Evolutionary conservation across 2,113 vertebrate genomes (phyloP).

Genomic region (Campylomormyrus tamandua): DNA sequence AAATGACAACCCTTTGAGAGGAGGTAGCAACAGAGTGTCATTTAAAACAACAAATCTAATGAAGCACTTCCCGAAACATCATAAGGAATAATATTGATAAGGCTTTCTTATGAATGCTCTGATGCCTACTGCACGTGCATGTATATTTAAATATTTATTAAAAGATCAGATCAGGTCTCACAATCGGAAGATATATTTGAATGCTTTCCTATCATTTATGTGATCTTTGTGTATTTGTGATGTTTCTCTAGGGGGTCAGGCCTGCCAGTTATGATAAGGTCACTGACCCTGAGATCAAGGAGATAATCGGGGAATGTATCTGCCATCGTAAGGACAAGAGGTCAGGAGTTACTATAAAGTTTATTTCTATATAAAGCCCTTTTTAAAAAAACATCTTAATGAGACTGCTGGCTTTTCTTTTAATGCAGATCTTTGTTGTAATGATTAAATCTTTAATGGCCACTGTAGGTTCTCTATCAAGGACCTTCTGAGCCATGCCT

Average conservation of each 20-base stretch:
- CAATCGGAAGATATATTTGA: neutral
- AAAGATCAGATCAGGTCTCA: neutral
- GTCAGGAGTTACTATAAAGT: constrained; percentile 58
- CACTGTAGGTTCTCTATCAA: constrained; percentile 89
- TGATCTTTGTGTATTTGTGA: constrained; percentile 10
- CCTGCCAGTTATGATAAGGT: constrained; percentile 94
- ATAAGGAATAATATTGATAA: neutral
- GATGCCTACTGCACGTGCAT: neutral
- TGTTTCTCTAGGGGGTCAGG: constrained; percentile 78
- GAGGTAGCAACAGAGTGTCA: neutral
- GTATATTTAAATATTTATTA: neutral
- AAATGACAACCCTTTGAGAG: neutral
- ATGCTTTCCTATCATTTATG: neutral
- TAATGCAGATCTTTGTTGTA: neutral
- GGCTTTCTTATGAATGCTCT: neutral
- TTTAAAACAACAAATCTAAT: neutral
- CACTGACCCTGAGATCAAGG: constrained; percentile 90
- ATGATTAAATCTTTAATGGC: constrained; percentile 9
- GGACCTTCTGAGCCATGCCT: constrained; percentile 93
- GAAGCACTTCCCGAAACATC: neutral
- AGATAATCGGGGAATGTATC: constrained; percentile 97
- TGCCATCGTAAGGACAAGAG: constrained; percentile 92
- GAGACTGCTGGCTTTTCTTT: neutral
- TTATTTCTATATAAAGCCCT: neutral
- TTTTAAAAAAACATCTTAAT: neutral